A percentile compares a stretch with the other conserved stretches of the same genome.
Evolutionary conservation across 2,888 invertebrate genomes (phyloP).

Genomic region (Netelia fuscicornis): DNA sequence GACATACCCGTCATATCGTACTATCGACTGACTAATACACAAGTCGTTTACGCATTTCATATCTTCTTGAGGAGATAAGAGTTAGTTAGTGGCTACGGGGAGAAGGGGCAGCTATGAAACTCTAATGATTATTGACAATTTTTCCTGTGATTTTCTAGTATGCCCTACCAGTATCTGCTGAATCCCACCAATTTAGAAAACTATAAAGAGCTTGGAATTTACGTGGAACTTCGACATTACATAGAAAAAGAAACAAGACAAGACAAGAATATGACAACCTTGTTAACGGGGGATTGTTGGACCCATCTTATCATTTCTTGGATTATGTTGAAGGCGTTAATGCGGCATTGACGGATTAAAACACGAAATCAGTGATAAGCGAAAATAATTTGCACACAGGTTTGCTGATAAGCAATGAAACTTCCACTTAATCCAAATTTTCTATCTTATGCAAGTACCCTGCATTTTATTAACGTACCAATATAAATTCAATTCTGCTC

Average conservation of each 20-base stretch:
- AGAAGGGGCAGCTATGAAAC: conserved; percentile 20
- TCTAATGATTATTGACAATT: conserved; percentile 12
- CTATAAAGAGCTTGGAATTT: background rate
- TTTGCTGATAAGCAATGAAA: conserved; percentile 31
- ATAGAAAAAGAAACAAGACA: background rate
- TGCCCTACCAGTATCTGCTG: background rate
- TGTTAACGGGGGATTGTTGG: background rate
- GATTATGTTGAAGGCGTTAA: background rate
- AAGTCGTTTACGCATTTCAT: conserved; percentile 41
- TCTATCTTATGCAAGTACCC: background rate
- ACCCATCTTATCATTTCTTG: background rate
- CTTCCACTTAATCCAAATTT: background rate
- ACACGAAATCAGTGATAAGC: conserved; percentile 41
- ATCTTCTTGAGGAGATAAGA: conserved; percentile 56
- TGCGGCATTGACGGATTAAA: background rate
- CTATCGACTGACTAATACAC: conserved; percentile 56
- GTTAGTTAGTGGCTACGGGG: conserved; percentile 27
- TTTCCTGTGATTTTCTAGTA: background rate
- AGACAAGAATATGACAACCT: background rate
- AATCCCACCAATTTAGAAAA: background rate
- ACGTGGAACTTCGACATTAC: background rate
- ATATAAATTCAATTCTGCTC: background rate
- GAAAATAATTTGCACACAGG: background rate
- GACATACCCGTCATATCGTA: conserved; percentile 41
- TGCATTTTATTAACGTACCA: background rate